These are phyloP conservation scores for Arenaria interpres DNA, from an alignment of 2,113 vertebrate genomes.

Conservation along the genomic window DNA sequence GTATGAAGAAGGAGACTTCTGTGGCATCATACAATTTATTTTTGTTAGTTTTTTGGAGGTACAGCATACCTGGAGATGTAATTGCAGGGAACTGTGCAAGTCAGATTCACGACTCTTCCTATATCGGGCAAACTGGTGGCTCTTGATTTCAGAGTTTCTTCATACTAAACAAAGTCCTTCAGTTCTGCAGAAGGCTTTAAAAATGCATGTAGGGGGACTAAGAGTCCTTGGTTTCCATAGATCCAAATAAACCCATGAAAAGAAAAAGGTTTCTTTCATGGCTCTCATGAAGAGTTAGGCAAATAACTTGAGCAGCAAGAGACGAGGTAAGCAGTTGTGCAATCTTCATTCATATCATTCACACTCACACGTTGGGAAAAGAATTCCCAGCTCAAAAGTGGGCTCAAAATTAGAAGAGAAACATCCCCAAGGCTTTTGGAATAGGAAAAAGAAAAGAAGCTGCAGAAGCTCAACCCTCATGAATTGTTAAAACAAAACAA, in stretches of 20 bases:
- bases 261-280: background rate
- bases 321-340: background rate
- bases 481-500: slow-evolving; percentile 39
- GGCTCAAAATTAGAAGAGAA: slow-evolving; percentile 55
- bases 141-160: background rate
- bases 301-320: background rate
- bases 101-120: background rate
- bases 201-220: background rate
- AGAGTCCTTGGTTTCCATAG: background rate
- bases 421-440: slow-evolving; percentile 6
- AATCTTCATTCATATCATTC: background rate
- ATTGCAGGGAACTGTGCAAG: background rate
- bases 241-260: background rate
- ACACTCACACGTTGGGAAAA: background rate
- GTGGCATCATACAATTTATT: background rate
- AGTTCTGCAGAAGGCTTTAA: background rate
- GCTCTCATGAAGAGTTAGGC: background rate
- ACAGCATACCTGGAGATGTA: background rate
- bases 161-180: background rate
- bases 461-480: background rate
- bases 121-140: background rate
- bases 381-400: slow-evolving; percentile 4
- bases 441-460: background rate
- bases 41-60: background rate
- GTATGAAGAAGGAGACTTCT: background rate